phyloP scores from a whole-genome alignment of 2,888 invertebrate species.

The Dasysyrphus tricinctus region DNA sequence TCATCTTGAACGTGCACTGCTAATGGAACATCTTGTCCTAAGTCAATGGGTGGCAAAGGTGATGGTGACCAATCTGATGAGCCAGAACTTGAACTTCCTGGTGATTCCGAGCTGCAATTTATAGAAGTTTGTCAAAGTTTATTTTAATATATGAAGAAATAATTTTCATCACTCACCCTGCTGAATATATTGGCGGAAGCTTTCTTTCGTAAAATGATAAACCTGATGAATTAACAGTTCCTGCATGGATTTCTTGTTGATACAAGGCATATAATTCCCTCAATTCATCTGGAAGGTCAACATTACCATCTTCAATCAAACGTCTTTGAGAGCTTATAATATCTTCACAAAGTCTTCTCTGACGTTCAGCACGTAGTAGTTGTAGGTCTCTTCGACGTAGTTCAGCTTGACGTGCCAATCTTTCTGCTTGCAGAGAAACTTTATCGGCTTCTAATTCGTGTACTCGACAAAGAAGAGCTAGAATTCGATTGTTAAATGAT shows the following conservation, averaged over 20 bases:
- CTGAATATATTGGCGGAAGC: constrained; percentile 83
- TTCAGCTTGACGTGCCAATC: constrained; percentile 93
- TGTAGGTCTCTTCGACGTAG: constrained; percentile 92
- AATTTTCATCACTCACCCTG: constrained; percentile 79
- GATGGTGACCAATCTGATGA: constrained; percentile 83
- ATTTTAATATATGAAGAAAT: background rate
- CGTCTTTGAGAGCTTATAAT: constrained; percentile 94
- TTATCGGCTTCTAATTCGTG: constrained; percentile 98
- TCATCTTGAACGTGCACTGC: constrained; percentile 63
- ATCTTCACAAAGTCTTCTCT: constrained; percentile 94
- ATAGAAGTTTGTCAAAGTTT: background rate
- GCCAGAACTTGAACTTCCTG: constrained; percentile 82
- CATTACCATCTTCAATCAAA: constrained; percentile 91
- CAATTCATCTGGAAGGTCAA: constrained; percentile 89
- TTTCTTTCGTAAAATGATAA: constrained; percentile 82
- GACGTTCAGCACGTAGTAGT: constrained; percentile 91
- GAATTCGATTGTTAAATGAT: background rate
- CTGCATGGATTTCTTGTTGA: constrained; percentile 94
- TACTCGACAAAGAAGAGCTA: constrained; percentile 94
- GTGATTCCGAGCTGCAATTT: constrained; percentile 81
- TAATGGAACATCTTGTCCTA: constrained; percentile 71
- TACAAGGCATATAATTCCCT: constrained; percentile 92
- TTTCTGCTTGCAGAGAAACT: constrained; percentile 94
- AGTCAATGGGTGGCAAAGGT: constrained; percentile 80
- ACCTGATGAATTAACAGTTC: constrained; percentile 84